Conservation (phyloP, 1,140 invertebrate genomes). For the Drosophila nigromelanica region DNA sequence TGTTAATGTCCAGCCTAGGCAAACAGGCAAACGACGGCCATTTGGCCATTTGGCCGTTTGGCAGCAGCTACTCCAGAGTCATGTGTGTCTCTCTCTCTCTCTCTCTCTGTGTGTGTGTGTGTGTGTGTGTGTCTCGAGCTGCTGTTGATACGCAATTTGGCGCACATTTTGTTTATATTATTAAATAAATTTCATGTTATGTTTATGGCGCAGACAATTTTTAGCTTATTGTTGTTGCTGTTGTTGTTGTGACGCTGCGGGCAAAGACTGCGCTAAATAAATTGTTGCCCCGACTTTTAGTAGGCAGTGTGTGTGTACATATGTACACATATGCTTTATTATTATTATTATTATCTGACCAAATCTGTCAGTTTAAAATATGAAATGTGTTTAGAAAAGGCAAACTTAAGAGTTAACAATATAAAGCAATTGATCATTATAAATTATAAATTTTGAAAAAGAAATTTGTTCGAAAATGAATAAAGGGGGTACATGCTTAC, state of each 20-base stretch:
- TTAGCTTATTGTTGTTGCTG: conserved; percentile 10
- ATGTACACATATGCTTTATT: conserved; percentile 2
- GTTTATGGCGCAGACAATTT: conserved; percentile 39
- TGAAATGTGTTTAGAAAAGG: neutral
- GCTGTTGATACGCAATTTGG: conserved; percentile 78
- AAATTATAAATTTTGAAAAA: no score
- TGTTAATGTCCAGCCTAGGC: conserved; percentile 79
- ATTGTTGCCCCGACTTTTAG: conserved; percentile 37
- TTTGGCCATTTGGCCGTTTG: conserved; percentile 35
- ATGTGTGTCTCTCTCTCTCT: neutral
- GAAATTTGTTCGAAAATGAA: no score
- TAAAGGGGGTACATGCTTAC: no score
- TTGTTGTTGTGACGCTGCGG: conserved; percentile 24
- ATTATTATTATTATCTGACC: conserved; percentile 6
- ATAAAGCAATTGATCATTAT: no score
- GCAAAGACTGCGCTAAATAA: conserved; percentile 42
- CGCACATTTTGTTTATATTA: conserved; percentile 80
- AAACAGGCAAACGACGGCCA: conserved; percentile 56
- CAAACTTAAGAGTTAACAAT: no score
- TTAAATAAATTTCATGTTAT: conserved; percentile 79
- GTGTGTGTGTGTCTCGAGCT: neutral
- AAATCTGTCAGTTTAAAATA: conserved; percentile 31
- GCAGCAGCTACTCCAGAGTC: conserved; percentile 14
- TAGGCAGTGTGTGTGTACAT: conserved; percentile 1
- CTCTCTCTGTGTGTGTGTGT: neutral